These are phyloP conservation scores for Platypus cylindrus DNA, from an alignment of 2,888 invertebrate species.

Conservation along the genomic window DNA sequence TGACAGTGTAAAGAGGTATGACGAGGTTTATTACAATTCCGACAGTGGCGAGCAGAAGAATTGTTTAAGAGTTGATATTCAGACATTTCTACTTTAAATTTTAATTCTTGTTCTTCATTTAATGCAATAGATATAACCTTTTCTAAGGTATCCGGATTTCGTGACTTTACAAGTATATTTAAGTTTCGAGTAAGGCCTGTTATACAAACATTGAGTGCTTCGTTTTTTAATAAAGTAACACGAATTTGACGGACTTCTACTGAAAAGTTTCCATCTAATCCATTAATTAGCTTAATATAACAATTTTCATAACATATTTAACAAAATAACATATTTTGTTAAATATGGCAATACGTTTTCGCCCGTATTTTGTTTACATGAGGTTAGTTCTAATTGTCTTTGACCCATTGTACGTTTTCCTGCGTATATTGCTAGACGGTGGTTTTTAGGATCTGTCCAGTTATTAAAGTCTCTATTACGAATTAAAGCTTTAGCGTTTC, in stretches of 20 bases:
- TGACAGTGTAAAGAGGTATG: constrained; percentile 3
- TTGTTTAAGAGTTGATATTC: constrained; percentile 10
- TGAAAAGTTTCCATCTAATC: constrained; percentile 1
- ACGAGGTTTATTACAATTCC: constrained; percentile 9
- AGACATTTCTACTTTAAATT: constrained; percentile 12
- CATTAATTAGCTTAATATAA: constrained; percentile 6
- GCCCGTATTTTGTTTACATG: too few species aligned
- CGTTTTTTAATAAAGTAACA: constrained; percentile 7
- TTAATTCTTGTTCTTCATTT: constrained; percentile 11
- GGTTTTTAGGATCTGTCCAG: constrained; percentile 14
- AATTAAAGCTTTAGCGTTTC: constrained; percentile 16
- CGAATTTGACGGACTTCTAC: constrained; percentile 3
- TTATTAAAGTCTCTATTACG: constrained; percentile 16
- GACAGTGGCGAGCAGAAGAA: constrained; percentile 4
- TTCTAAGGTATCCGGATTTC: constrained; percentile 9
- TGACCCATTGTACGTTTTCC: constrained; percentile 21
- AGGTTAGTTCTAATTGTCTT: too few species aligned
- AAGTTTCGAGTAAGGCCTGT: constrained; percentile 8
- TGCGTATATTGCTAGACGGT: constrained; percentile 11
- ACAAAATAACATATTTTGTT: too few species aligned
- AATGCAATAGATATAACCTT: constrained; percentile 10
- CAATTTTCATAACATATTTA: constrained; percentile 14
- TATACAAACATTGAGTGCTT: constrained; percentile 10
- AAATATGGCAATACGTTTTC: constrained; percentile 20
- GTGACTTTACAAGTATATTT: constrained; percentile 10